Conservation (phyloP, 2,113 vertebrate species). For the Nansenia antarctica region DNA sequence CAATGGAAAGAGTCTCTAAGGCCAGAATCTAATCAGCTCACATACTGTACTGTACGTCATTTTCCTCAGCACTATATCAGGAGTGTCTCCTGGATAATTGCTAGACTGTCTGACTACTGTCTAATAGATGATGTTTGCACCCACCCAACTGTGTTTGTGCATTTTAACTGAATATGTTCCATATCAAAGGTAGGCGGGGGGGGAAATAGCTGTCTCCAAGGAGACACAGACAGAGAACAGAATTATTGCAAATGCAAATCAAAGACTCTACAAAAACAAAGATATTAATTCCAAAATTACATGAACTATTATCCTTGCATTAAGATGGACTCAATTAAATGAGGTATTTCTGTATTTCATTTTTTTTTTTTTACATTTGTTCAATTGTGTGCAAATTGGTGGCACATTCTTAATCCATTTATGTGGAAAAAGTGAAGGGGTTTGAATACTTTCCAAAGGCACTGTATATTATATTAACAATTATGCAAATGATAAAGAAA, state of each 20-base stretch:
- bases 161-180: not conserved
- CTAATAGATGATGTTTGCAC: not conserved
- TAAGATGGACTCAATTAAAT: no score
- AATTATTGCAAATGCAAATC: no score
- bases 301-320: no score
- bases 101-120: not conserved
- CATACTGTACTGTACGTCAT: not conserved
- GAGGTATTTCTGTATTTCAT: no score
- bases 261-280: no score
- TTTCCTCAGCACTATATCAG: not conserved
- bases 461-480: no score
- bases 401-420: no score
- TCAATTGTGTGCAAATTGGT: no score
- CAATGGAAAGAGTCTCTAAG: not conserved
- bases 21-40: not conserved
- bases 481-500: not conserved
- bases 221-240: not conserved
- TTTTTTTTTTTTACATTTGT: no score
- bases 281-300: no score
- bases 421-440: no score
- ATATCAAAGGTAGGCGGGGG: not conserved
- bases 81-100: not conserved
- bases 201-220: not conserved
- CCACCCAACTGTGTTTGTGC: not conserved
- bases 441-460: no score